A percentile compares a stretch with the other conserved stretches of the same genome.
Conservation (phyloP, 1,140 invertebrate genomes). For the Himalopsyche phryganea region DNA sequence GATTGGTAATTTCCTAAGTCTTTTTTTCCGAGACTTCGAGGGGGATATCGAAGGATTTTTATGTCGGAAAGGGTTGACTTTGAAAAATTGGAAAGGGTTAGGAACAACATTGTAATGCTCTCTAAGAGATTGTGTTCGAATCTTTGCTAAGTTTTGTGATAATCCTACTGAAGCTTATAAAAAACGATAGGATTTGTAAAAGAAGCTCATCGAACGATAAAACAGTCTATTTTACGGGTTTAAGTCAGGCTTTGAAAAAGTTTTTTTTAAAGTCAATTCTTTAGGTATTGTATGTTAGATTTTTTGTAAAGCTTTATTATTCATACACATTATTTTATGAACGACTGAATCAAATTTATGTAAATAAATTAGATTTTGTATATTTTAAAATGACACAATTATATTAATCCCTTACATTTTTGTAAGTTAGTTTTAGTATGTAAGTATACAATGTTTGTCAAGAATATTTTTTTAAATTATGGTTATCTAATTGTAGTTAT, state of each 20-base stretch:
- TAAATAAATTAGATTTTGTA: too few relatives aligned
- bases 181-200: constrained; percentile 29
- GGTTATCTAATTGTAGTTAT: too few relatives aligned
- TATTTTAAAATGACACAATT: too few relatives aligned
- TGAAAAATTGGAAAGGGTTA: constrained; percentile 35
- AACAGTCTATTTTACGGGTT: neutral
- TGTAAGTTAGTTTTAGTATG: too few relatives aligned
- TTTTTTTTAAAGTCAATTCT: too few relatives aligned
- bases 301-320: too few relatives aligned
- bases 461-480: too few relatives aligned
- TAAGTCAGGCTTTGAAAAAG: constrained; percentile 10
- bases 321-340: too few relatives aligned
- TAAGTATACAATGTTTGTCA: too few relatives aligned
- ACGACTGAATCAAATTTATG: too few relatives aligned
- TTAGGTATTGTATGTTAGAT: neutral
- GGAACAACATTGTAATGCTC: constrained; percentile 33
- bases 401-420: too few relatives aligned
- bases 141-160: constrained; percentile 32
- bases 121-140: constrained; percentile 33
- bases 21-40: constrained; percentile 13
- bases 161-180: constrained; percentile 31
- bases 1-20: constrained; percentile 30
- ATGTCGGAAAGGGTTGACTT: constrained; percentile 33
- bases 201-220: neutral
- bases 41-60: constrained; percentile 19